phyloP scores from a whole-genome alignment of 2,113 vertebrate genomes.

The Pleuronectes platessa region DNA sequence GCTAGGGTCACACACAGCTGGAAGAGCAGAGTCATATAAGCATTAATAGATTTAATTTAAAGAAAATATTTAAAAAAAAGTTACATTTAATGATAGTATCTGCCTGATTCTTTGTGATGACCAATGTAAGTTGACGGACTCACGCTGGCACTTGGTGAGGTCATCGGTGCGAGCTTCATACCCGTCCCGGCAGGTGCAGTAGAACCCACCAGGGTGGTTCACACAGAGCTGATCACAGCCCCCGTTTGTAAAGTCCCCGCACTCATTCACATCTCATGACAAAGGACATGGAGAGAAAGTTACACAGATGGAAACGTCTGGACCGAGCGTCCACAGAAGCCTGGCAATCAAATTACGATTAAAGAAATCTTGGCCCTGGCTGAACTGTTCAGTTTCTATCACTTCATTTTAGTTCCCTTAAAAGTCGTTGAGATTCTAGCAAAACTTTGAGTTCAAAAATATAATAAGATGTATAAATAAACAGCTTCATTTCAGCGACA shows the following conservation, averaged over 20 bases:
- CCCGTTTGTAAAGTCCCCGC: constrained; percentile 80
- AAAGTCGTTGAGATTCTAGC: too few species aligned
- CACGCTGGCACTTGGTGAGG: constrained; percentile 80
- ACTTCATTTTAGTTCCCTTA: too few species aligned
- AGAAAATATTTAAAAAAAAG: background rate
- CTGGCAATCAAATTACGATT: background rate
- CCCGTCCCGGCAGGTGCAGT: constrained; percentile 80
- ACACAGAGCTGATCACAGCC: constrained; percentile 84
- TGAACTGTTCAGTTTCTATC: too few species aligned
- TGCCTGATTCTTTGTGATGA: background rate
- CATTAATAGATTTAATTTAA: background rate
- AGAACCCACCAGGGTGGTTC: constrained; percentile 79
- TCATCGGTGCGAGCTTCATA: constrained; percentile 76
- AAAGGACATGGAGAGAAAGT: constrained; percentile 9
- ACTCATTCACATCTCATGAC: constrained; percentile 82
- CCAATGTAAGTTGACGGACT: constrained; percentile 49
- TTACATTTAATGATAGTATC: background rate
- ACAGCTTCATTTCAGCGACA: background rate
- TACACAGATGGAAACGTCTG: fast-evolving
- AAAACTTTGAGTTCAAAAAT: background rate
- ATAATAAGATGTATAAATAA: background rate
- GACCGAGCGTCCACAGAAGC: background rate
- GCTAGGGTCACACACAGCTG: constrained; percentile 82
- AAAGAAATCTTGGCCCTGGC: background rate
- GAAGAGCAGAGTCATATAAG: background rate